phyloP scores from a whole-genome alignment of 2,888 invertebrate genomes.

The Schrankia costaestrigalis region DNA sequence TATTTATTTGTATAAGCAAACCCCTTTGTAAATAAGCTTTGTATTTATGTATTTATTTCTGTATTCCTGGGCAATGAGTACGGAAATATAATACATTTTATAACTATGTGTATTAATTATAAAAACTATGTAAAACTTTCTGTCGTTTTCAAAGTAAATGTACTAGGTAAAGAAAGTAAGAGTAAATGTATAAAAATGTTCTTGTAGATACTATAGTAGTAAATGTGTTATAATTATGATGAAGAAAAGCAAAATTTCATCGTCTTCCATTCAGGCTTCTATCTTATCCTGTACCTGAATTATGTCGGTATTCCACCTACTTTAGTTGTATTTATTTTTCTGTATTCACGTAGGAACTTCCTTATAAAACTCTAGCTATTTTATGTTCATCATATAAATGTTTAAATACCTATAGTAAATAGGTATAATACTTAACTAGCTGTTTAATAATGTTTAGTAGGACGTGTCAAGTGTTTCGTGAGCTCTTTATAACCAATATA shows the following conservation, averaged over 20 bases:
- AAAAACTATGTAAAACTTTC: constrained; percentile 15
- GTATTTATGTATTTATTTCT: constrained; percentile 46
- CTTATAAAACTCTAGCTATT: too few species aligned
- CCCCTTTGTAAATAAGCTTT: constrained; percentile 38
- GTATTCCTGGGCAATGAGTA: constrained; percentile 73
- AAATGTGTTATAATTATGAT: neutral
- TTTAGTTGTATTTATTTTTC: too few species aligned
- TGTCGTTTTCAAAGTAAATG: too few species aligned
- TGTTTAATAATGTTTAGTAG: too few species aligned
- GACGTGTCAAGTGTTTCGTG: too few species aligned
- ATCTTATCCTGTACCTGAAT: neutral
- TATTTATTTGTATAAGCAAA: constrained; percentile 36
- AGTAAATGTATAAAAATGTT: neutral
- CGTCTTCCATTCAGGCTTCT: constrained; percentile 2
- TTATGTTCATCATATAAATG: too few species aligned
- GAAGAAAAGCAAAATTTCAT: neutral
- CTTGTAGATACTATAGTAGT: neutral
- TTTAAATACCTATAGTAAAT: too few species aligned
- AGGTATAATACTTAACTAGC: too few species aligned
- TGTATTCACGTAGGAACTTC: too few species aligned
- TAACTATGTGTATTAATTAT: constrained; percentile 16
- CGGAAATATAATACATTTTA: constrained; percentile 47
- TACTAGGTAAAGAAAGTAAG: too few species aligned
- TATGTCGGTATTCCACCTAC: too few species aligned
- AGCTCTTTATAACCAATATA: too few species aligned